Evolutionary conservation across 1,140 invertebrate species (phyloP).

Genomic region (Oncopodura yosiiana): DNA sequence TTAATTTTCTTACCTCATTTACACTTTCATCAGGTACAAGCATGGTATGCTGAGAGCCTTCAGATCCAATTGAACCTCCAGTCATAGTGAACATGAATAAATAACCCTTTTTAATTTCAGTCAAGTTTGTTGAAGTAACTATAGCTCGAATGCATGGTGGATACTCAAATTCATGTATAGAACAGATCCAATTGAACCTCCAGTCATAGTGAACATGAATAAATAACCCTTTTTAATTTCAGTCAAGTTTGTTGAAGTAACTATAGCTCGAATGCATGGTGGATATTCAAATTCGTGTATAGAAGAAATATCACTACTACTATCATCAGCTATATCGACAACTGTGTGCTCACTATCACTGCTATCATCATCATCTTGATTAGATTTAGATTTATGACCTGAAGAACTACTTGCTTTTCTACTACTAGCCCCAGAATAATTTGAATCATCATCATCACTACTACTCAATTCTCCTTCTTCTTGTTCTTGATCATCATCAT

Average conservation of each 20-base stretch:
- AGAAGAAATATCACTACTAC: no score
- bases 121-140: conserved; percentile 59
- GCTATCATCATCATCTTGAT: no score
- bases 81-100: conserved; percentile 76
- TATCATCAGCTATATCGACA: no score
- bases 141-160: conserved; percentile 81
- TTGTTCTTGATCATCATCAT: conserved; percentile 31
- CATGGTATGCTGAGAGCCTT: conserved; percentile 59
- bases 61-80: conserved; percentile 73
- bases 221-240: conserved; percentile 45
- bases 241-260: conserved; percentile 34
- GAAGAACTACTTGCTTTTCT: no score
- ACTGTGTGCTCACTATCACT: no score
- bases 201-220: conserved; percentile 44
- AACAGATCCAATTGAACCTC: background rate
- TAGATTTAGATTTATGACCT: no score
- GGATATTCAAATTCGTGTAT: no score
- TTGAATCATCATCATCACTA: conserved; percentile 34
- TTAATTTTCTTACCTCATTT: conserved; percentile 52
- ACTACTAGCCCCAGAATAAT: no score
- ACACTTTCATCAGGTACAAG: conserved; percentile 67
- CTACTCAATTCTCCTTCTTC: conserved; percentile 61
- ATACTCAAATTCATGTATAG: conserved; percentile 42
- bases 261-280: conserved; percentile 22
- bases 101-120: conserved; percentile 59